Conservation (phyloP, 2,797 vertebrate genomes). For the Halcyon smyrnensis region DNA sequence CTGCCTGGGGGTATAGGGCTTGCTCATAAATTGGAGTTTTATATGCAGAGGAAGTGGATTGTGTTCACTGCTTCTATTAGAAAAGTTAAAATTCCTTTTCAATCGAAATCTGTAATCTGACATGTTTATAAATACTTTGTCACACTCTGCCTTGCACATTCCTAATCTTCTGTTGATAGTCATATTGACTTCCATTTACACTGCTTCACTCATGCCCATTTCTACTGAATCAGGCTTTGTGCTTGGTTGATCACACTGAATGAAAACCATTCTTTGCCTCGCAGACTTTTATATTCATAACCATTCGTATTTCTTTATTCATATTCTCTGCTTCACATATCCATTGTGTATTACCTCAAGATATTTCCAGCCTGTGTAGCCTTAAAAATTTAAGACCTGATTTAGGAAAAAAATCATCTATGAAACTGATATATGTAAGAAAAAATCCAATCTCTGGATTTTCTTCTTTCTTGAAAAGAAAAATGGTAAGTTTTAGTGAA, state of each 20-base stretch:
- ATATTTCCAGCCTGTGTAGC: not conserved
- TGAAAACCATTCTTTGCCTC: not conserved
- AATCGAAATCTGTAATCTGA: not conserved
- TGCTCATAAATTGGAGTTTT: not conserved
- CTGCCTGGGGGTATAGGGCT: not conserved
- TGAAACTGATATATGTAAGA: not conserved
- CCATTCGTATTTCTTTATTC: not conserved
- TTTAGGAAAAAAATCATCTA: not conserved
- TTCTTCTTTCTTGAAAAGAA: not conserved
- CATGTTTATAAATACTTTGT: not conserved
- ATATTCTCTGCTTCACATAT: not conserved
- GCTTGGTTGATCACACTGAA: not conserved
- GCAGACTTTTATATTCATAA: not conserved
- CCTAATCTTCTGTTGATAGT: slow-evolving; percentile 8
- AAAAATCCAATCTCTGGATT: not conserved
- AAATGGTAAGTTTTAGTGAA: not conserved
- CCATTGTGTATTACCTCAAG: not conserved
- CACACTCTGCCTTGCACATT: not conserved
- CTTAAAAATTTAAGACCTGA: not conserved
- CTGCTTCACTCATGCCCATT: not conserved
- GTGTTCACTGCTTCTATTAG: not conserved
- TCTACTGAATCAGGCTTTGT: not conserved
- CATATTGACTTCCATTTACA: not conserved
- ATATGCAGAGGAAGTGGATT: not conserved
- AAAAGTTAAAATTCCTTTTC: slow-evolving; percentile 3